These are phyloP conservation scores for Tilapia sparmanii DNA, from an alignment of 2,113 vertebrate genomes.

Conservation along the genomic window DNA sequence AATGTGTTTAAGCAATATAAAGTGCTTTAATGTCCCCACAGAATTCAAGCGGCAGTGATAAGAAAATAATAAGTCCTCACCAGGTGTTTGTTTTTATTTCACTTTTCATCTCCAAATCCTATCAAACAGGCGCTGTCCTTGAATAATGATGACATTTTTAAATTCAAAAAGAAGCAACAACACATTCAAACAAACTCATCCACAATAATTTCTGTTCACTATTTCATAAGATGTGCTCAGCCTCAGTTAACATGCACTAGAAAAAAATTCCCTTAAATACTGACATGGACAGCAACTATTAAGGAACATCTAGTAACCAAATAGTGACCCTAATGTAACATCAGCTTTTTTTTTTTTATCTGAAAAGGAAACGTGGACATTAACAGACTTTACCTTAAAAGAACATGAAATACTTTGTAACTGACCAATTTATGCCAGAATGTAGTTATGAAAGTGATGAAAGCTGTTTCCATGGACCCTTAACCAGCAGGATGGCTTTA, in stretches of 20 bases:
- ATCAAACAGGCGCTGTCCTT: background rate
- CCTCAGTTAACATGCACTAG: background rate
- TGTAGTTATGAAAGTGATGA: background rate
- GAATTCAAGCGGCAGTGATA: background rate
- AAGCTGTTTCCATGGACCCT: background rate
- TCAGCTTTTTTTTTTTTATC: background rate
- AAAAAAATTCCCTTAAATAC: background rate
- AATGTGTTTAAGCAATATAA: slow-evolving; percentile 1
- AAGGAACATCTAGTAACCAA: background rate
- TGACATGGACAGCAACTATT: background rate
- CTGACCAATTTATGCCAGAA: background rate
- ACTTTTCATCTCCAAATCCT: background rate
- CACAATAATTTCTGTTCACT: background rate
- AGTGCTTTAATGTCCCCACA: background rate
- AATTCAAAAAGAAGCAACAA: background rate
- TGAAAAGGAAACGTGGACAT: background rate
- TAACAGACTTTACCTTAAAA: background rate
- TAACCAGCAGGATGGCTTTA: background rate
- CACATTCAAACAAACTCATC: background rate
- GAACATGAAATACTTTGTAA: background rate
- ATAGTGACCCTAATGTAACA: background rate
- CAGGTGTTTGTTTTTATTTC: slow-evolving; percentile 7
- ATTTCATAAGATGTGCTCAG: background rate
- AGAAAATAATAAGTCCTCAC: slow-evolving; percentile 13
- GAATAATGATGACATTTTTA: slow-evolving; percentile 12